Conservation (phyloP, 2,888 invertebrate species). For the Phyllotreta striolata region DNA sequence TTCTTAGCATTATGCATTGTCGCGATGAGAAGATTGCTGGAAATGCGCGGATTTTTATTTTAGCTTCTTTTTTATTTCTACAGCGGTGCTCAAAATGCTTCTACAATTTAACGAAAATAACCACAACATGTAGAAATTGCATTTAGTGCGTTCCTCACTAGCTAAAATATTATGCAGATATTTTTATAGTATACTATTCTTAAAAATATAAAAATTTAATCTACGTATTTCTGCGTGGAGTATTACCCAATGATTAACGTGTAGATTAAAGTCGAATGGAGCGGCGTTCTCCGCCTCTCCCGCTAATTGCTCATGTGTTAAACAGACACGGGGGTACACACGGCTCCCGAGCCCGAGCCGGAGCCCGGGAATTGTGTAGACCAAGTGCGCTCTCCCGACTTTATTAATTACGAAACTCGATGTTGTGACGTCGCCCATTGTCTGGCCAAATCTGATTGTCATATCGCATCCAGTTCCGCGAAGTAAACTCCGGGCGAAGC, state of each 20-base stretch:
- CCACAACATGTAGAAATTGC: too few relatives aligned
- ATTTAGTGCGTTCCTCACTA: too few relatives aligned
- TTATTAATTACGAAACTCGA: conserved; percentile 61
- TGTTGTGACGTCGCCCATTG: conserved; percentile 60
- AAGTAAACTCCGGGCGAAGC: conserved; percentile 50
- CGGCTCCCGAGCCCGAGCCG: too few relatives aligned
- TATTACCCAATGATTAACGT: conserved; percentile 1
- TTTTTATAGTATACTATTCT: too few relatives aligned
- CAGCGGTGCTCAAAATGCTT: not conserved
- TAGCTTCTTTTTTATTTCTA: conserved; percentile 17
- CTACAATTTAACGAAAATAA: not conserved
- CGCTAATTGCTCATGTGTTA: conserved; percentile 39
- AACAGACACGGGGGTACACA: conserved; percentile 12
- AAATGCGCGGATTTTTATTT: conserved; percentile 32
- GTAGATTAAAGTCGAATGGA: conserved; percentile 27
- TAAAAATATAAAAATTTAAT: too few relatives aligned
- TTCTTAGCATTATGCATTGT: conserved; percentile 43
- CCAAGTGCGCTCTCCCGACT: conserved; percentile 48
- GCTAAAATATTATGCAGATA: too few relatives aligned
- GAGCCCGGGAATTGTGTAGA: conserved; percentile 27
- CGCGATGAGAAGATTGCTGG: conserved; percentile 41
- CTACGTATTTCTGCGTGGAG: not conserved
- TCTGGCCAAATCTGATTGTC: conserved; percentile 57
- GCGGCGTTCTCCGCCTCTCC: conserved; percentile 28
- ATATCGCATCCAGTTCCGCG: conserved; percentile 52